Conservation (phyloP, 2,888 invertebrate genomes). For the Taphrorychus bicolor region DNA sequence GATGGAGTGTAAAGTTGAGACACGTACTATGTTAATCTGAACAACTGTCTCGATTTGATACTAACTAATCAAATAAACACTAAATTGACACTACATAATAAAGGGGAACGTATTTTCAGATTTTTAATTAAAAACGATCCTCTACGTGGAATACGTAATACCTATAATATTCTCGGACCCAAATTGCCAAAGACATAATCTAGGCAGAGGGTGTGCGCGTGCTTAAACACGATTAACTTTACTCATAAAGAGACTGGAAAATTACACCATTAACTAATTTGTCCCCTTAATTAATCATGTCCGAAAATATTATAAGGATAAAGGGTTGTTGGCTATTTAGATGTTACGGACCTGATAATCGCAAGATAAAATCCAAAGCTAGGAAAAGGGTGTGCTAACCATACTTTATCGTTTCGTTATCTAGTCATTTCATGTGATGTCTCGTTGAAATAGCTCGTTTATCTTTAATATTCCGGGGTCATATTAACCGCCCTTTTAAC, state of each 20-base stretch:
- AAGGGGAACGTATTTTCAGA: too few relatives aligned
- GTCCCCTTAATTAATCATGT: neutral
- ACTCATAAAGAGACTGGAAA: neutral
- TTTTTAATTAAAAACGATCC: too few relatives aligned
- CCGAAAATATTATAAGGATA: neutral
- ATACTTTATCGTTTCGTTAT: neutral
- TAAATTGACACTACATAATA: too few relatives aligned
- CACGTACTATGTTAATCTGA: too few relatives aligned
- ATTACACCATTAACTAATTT: slow-evolving; percentile 4
- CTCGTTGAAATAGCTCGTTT: neutral
- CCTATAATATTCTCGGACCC: too few relatives aligned
- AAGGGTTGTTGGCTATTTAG: neutral
- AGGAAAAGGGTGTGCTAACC: neutral
- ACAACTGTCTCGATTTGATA: too few relatives aligned
- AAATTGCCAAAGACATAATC: too few relatives aligned
- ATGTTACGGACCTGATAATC: neutral
- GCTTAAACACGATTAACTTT: neutral
- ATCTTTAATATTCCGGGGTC: neutral
- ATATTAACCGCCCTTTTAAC: slow-evolving; percentile 2
- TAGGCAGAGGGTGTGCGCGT: neutral
- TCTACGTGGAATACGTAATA: too few relatives aligned
- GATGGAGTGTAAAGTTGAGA: too few relatives aligned
- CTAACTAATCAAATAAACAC: too few relatives aligned
- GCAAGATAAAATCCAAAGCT: neutral
- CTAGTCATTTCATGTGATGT: neutral